phyloP scores from a whole-genome alignment of 2,888 invertebrate genomes.

The Euzophera pinguis region DNA sequence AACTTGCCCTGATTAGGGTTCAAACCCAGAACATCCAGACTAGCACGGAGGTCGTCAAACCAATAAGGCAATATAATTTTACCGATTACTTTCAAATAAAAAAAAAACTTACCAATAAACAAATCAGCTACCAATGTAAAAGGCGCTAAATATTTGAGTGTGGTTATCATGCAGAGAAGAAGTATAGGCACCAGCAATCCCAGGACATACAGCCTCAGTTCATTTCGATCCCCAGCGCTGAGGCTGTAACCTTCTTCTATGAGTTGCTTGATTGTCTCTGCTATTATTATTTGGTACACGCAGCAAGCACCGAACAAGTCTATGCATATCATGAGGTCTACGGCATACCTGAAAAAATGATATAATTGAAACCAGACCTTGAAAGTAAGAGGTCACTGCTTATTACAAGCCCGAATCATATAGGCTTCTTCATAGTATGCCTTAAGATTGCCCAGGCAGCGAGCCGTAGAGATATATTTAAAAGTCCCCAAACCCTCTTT shows the following conservation, averaged over 20 bases:
- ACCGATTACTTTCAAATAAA: too few relatives aligned
- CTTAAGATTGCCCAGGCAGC: too few relatives aligned
- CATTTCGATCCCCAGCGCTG: slow-evolving; percentile 30
- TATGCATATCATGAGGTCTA: slow-evolving; percentile 59
- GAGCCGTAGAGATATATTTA: too few relatives aligned
- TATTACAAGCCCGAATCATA: too few relatives aligned
- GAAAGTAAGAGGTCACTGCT: too few relatives aligned
- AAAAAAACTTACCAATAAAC: slow-evolving; percentile 54
- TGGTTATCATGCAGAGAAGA: slow-evolving; percentile 67
- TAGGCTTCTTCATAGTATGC: too few relatives aligned
- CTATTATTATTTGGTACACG: slow-evolving; percentile 69
- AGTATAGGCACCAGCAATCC: slow-evolving; percentile 53
- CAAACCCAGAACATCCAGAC: too few relatives aligned
- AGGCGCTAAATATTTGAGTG: slow-evolving; percentile 65
- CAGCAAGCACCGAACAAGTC: slow-evolving; percentile 70
- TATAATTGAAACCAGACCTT: too few relatives aligned
- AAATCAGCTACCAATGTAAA: slow-evolving; percentile 62
- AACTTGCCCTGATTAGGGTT: too few relatives aligned
- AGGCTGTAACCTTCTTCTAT: slow-evolving; percentile 34
- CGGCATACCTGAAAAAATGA: slow-evolving; percentile 42
- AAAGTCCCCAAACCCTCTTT: too few relatives aligned
- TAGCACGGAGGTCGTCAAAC: too few relatives aligned
- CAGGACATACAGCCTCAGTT: slow-evolving; percentile 54
- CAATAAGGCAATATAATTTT: too few relatives aligned
- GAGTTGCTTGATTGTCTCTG: slow-evolving; percentile 60